Evolutionary conservation across 2,113 vertebrate species (phyloP), one percentile per base, ranked within the genome.

Genomic region (Eurystomus gularis): DNA sequence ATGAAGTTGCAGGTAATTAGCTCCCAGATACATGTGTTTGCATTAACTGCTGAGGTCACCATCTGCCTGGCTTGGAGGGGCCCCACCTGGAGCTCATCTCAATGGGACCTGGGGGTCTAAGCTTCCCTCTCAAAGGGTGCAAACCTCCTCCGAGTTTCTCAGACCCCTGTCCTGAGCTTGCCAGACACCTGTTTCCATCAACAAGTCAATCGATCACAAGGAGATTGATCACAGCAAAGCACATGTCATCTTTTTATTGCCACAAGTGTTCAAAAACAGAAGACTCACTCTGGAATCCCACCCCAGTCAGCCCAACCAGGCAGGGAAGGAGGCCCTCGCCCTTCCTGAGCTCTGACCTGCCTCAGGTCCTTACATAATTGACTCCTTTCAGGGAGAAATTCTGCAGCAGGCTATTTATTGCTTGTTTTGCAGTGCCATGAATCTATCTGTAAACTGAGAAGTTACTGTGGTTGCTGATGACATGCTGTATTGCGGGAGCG

Each of bases 161-260:
- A 21, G 31, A 2, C 3, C 4, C 2, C 51, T 29, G 11, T 15
- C n/a, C 52, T 4, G 44, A 62, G 29, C 51, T 31, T 8, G 2
- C 40, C 78, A 29, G 62, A 2, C 24, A 7, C 51, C 37, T 4
- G 3, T 17, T 75, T 35, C 12, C 18, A 10, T 24, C 69, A 21
- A 46, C 19, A 4, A 2, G 28, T 4, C 3, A 0, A 16, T 10
- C 0, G 4, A 21, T 33, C 1, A 1, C 12, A 7, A 40, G 31
- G 48, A 2, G 1, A 20, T 3, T 0, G 4, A 26, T 44, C 52
- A 3, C 37, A 17, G 1, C 17, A 2, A 37, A 40, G 25, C 17
- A 8, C 0, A 0, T 4, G 39, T 17, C 26, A 49, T n/a, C 25
- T 76, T 39, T 19, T 3, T 2, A 3, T 21, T 37, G 26, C 37